phyloP scores from a whole-genome alignment of 2,113 vertebrate genomes.

The Platysternon megacephalum region DNA sequence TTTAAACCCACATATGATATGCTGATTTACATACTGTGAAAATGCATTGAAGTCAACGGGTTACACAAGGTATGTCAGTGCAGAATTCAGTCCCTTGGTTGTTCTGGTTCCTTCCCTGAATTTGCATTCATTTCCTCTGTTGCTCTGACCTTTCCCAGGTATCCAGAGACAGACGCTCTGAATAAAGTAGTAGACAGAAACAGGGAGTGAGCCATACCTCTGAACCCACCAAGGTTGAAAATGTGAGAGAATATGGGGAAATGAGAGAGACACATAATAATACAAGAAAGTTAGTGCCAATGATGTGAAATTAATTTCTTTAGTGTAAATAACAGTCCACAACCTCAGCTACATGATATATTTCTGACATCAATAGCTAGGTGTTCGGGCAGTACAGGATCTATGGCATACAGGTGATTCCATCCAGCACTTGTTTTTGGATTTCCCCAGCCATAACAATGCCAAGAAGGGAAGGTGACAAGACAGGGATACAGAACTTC shows the following conservation, averaged over 20 bases:
- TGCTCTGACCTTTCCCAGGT: too few species aligned
- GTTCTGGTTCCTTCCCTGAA: too few species aligned
- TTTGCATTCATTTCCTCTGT: too few species aligned
- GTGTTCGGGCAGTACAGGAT: neutral
- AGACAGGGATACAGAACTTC: neutral
- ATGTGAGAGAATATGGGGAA: neutral
- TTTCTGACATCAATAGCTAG: neutral
- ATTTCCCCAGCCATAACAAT: neutral
- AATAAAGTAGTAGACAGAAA: too few species aligned
- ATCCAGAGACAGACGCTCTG: too few species aligned
- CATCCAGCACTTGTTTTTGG: rapidly evolving
- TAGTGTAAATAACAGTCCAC: neutral
- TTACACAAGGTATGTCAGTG: neutral
- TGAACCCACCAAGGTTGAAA: neutral
- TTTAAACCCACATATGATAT: neutral
- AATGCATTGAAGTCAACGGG: neutral
- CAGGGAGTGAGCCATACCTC: neutral
- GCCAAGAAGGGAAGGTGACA: neutral
- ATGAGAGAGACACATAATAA: rapidly evolving
- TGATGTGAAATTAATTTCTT: rapidly evolving
- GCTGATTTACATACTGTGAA: neutral
- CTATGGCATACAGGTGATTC: neutral
- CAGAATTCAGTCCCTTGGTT: neutral
- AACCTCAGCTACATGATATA: neutral
- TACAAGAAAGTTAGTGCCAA: neutral